Base-by-base conservation (phyloP, 2,113 vertebrate species). In the Gila orcuttii region DNA sequence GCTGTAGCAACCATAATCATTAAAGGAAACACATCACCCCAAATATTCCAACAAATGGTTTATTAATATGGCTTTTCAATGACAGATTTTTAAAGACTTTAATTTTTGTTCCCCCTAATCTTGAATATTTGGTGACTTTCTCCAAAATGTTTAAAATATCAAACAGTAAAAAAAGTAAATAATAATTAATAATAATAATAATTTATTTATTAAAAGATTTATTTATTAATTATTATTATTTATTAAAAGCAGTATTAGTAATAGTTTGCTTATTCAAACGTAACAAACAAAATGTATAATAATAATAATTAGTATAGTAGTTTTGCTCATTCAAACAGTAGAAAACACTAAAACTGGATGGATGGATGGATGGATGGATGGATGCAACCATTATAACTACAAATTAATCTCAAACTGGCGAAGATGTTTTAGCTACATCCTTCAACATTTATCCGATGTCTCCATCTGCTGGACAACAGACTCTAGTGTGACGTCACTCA, bases 381-480 rank as follows among this genome's bases (percentile, higher is more conserved):
- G n/a, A 69, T 36, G 0, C 7, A 76, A 52, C 50, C 50, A 78
- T 33, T 78, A 78, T 33, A 31, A 78, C 31, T 6, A 23, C 28
- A 59, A 78, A 78, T 10, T 28, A 7, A 59, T 0, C 28, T 36
- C 52, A 6, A 33, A 15, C 10, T 21, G 52, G 55, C 6, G 52
- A 36, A 57, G 52, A 59, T 3, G 52, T 36, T 39, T 79, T 13
- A 36, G 33, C 21, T n/a, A 2, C 57, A 17, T 6, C 6, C 23
- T 42, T 42, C 23, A 79, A 62, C 39, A 21, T 31, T 45, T 52
- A 55, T 45, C 28, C n/a, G 11, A 82, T 82, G 64, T 55, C 80
- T 82, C 80, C 80, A 82, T 82, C 64, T 82, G 64, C 80, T 82
- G 80, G 64, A 23, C 62, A 8, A 50, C 12, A 17, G 5, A 75